Evolutionary conservation across 2,888 invertebrate species (phyloP).

Genomic region (Catonia carolina): DNA sequence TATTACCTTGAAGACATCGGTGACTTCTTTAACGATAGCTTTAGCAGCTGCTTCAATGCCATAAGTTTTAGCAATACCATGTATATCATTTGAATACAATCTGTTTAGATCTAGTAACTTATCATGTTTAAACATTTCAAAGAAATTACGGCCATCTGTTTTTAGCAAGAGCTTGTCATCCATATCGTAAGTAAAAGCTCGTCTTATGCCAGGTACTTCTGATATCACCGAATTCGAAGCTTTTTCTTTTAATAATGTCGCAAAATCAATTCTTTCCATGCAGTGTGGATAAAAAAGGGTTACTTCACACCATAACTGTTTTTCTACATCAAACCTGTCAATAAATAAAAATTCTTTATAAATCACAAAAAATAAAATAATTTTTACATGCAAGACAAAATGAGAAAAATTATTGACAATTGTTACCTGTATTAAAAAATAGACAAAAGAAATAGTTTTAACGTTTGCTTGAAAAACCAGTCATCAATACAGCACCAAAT

Average conservation of each 20-base stretch:
- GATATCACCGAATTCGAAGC: conserved; percentile 58
- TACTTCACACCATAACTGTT: conserved; percentile 79
- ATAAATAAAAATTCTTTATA: conserved; percentile 2
- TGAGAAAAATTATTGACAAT: too few relatives aligned
- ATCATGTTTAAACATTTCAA: conserved; percentile 79
- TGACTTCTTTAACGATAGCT: conserved; percentile 88
- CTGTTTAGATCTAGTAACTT: conserved; percentile 70
- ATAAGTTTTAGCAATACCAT: conserved; percentile 80
- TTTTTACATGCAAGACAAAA: not conserved
- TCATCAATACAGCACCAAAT: too few relatives aligned
- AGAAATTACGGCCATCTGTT: conserved; percentile 93
- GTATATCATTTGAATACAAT: conserved; percentile 90
- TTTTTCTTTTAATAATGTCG: conserved; percentile 62
- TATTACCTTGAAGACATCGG: conserved; percentile 84
- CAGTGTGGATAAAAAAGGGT: conserved; percentile 60
- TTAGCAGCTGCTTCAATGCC: conserved; percentile 94
- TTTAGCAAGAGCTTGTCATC: conserved; percentile 61
- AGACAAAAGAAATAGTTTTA: too few relatives aligned
- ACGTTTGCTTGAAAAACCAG: too few relatives aligned
- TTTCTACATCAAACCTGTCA: conserved; percentile 69
- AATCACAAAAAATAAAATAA: not conserved
- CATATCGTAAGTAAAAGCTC: conserved; percentile 74
- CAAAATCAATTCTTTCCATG: conserved; percentile 64
- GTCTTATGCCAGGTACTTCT: conserved; percentile 58
- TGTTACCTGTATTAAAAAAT: too few relatives aligned